Conservation (phyloP, 2,797 vertebrate genomes). For the Danio jaintianensis region DNA sequence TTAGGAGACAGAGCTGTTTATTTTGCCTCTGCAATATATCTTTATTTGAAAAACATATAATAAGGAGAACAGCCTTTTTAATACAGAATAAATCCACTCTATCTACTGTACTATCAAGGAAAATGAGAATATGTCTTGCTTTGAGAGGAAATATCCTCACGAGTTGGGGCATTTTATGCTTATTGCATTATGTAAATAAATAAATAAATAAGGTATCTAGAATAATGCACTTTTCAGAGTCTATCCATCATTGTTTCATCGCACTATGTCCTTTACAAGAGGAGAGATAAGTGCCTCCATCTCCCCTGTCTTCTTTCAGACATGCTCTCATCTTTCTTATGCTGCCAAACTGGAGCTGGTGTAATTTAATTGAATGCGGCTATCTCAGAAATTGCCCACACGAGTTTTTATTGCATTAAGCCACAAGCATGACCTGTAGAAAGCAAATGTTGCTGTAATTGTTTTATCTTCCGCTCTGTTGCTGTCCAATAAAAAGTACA, state of each 20-base stretch:
- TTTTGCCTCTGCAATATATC: too few species aligned
- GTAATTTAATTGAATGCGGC: constrained; percentile 82
- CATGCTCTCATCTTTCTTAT: constrained; percentile 42
- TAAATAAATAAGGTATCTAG: constrained; percentile 83
- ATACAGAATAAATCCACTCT: constrained; percentile 77
- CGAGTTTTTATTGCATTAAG: constrained; percentile 79
- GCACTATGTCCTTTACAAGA: constrained; percentile 81
- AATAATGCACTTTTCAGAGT: constrained; percentile 86
- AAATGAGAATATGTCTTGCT: constrained; percentile 65
- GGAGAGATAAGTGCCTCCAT: constrained; percentile 67
- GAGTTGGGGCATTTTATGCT: constrained; percentile 75
- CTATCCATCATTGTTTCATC: constrained; percentile 85
- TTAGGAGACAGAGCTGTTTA: too few species aligned
- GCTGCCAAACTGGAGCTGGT: constrained; percentile 75
- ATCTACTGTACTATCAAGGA: constrained; percentile 60
- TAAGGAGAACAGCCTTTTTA: constrained; percentile 58
- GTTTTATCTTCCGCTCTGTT: constrained; percentile 72
- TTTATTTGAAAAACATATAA: too few species aligned
- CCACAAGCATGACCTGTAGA: constrained; percentile 78
- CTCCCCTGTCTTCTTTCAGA: constrained; percentile 62
- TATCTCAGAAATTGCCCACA: constrained; percentile 80
- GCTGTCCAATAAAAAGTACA: constrained; percentile 42
- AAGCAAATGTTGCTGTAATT: constrained; percentile 81
- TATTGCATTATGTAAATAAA: constrained; percentile 79
- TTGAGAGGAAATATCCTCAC: constrained; percentile 74